Evolutionary conservation across 2,888 invertebrate genomes (phyloP).

Genomic region (Diarsia dahlii): DNA sequence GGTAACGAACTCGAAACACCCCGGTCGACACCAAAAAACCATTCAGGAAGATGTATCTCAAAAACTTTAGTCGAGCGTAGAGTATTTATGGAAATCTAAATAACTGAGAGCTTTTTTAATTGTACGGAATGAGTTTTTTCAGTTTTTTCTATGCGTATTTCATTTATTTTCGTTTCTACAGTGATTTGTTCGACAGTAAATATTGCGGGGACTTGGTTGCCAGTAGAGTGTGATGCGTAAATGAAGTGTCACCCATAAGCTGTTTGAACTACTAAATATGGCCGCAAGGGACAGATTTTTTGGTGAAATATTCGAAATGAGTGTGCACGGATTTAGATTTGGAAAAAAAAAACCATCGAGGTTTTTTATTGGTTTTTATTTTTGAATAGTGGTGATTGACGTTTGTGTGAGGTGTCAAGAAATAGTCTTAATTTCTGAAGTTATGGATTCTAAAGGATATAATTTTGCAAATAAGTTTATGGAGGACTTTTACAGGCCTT

Average conservation of each 20-base stretch:
- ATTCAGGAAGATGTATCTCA: constrained; percentile 88
- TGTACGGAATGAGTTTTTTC: constrained; percentile 86
- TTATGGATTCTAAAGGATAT: too few relatives aligned
- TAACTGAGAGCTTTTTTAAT: constrained; percentile 87
- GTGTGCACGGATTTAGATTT: constrained; percentile 54
- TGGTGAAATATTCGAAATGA: constrained; percentile 62
- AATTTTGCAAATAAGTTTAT: background rate
- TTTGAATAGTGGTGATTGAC: constrained; percentile 12
- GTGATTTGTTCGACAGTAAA: constrained; percentile 87
- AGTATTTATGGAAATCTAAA: constrained; percentile 91
- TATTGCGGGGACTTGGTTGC: constrained; percentile 66
- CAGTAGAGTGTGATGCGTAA: constrained; percentile 76
- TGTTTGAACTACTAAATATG: constrained; percentile 65
- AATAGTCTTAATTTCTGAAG: background rate
- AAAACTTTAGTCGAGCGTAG: constrained; percentile 80
- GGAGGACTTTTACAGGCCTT: background rate
- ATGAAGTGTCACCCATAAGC: constrained; percentile 78
- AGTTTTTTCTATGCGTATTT: constrained; percentile 84
- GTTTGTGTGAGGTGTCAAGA: background rate
- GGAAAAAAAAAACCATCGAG: constrained; percentile 41
- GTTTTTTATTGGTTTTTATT: constrained; percentile 17
- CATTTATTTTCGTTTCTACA: constrained; percentile 86
- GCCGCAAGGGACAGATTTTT: constrained; percentile 73
- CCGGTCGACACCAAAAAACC: constrained; percentile 72
- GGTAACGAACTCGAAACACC: constrained; percentile 42